Evolutionary conservation across 2,113 vertebrate genomes (phyloP), one percentile per base, ranked within the genome.

Genomic region (Saguinus midas): DNA sequence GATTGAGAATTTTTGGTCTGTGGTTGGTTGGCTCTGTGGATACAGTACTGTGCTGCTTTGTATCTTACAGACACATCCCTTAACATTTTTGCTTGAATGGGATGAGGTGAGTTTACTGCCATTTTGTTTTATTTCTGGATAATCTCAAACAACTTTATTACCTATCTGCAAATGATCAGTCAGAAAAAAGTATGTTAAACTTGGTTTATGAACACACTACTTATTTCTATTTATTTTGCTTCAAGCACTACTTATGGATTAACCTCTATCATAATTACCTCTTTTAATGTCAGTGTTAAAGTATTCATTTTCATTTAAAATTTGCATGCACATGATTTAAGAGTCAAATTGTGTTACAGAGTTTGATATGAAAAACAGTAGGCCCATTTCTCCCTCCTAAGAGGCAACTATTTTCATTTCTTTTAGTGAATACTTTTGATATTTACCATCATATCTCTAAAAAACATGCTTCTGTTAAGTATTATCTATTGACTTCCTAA

Each of bases 181-280:
- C 8, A 94, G 70, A 35, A 95, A 95, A 83, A 88, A 45, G 5
- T 8, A 32, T 87, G 61, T 55, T 79, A 85, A 88, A 79, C 58
- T 86, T 76, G 45, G 27, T 76, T 90, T 92, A 48, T 88, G 85
- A 85, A 85, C 32, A 55, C 20, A 45, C 35, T 52, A 70, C 4
- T 27, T 95, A 43, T 90, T 87, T 75, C 55, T 87, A 81, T 52
- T 90, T n/a, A 85, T 81, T 94, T 96, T 92, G 13, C 72, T 84
- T 78, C 37, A 57, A 76, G 17, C 13, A 50, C 64, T 45, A 68
- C 61, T 88, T 86, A 89, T 0, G 6, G 37, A 81, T 61, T 95
- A 50, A 57, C 14, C 14, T 45, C 48, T 29, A 35, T 75, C 20
- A 37, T 48, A 97, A 96, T 45, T 90, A 85, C n/a, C 5, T 57